Base-by-base conservation (phyloP, 2,888 invertebrate genomes). In the Drosophila siamana region DNA sequence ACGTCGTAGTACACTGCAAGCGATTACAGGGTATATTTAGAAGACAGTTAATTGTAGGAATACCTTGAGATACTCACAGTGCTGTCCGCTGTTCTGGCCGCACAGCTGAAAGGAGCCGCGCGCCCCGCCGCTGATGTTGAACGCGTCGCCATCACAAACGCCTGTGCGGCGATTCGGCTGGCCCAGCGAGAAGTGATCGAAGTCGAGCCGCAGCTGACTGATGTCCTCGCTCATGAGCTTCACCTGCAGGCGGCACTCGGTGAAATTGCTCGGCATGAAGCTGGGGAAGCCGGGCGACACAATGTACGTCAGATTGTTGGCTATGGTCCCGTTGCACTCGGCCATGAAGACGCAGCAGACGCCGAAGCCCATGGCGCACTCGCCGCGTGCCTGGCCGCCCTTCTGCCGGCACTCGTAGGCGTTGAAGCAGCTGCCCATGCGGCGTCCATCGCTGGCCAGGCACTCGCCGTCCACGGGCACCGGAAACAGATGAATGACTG, bases 1-100 rank as follows among this genome's bases (percentile, higher is more conserved):
- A 92, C 89, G 66, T 92, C 92, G 51, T 92, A 92, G 73, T 92
- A 92, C 36, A 92, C 92, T 92, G 40, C 54, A 19, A 11, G 50
- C 15, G 7, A 8, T 7, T 6, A 54, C 13, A 4, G 30, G n/a
- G n/a, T 47, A 40, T 47, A 40, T 28, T 4, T n/a, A 11, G 19
- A 1, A 33, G 19, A 13, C 3, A 3, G 13, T 15, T 3, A 7
- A 36, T 8, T 8, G 1, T 19, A 19, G n/a, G 9, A 16, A 44
- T 30, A 11, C 6, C 1, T 11, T 6, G 7, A 3, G 15, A 2
- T 52, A 93, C 94, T 94, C 91, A 97, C 97, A 93, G 82, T 97
- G 97, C 82, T 97, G 97, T 11, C 96, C 96, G 86, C 95, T 96
- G 89, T 97, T 97, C 89, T 96, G 95, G 0, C 97, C 97, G 88